Base-by-base conservation (phyloP, 2,888 invertebrate species). In the Euzetes globulus region DNA sequence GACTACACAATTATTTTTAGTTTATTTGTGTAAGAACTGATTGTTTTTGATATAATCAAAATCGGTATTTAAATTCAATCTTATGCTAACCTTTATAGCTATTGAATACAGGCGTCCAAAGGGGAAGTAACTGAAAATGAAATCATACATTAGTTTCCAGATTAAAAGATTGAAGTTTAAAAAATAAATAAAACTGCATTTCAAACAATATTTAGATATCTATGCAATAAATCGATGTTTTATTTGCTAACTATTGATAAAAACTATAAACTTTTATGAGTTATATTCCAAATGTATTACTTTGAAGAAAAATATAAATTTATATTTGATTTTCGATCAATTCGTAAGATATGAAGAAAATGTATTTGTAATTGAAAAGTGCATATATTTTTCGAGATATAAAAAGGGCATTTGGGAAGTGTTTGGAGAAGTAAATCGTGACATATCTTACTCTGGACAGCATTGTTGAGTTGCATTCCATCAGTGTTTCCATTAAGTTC, bases 41-140 rank as follows among this genome's bases (percentile, higher is more conserved):
- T 52, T 52, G 22, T 41, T 9, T 41, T 7, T 41, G 13, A 41
- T 41, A 41, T 41, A 41, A 13, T 41, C 13, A 41, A 52, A 6
- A 52, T 7, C 1, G n/a, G 3, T 50, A 52, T 52, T 19, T 52
- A n/a, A 19, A 52, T 52, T 19, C 6, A 60, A 17, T 15, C 19
- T 60, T 60, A 27, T 60, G 90, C 85, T 90, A 90, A 79, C 88
- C 87, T 79, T 91, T 89, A 80, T 94, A 92, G n/a, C 95, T 93
- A 81, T 91, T 92, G 52, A 99, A 85, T 58, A 99, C 92, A 0
- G 97, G 94, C 75, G 91, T 92, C 98, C 98, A 99, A 80, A 98
- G 87, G 0, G 99, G 96, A 79, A 97, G 85, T 71, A 86, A 80
- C 82, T 85, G 81, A 77, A 83, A 82, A 27, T 74, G 60, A 70